phyloP scores from a whole-genome alignment of 2,888 invertebrate genomes.

The Eledone cirrhosa region DNA sequence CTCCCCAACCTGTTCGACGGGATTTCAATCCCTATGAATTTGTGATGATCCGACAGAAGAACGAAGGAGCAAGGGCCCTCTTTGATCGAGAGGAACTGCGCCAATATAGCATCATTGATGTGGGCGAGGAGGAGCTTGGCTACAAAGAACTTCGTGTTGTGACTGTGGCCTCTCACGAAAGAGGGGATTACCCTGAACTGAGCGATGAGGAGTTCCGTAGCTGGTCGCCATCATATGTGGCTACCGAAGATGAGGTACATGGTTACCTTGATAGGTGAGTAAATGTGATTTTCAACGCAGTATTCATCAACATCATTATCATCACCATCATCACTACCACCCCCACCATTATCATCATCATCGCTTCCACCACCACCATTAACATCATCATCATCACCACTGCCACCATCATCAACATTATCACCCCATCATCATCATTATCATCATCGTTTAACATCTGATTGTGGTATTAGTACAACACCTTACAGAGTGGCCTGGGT shows the following conservation, averaged over 20 bases:
- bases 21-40: constrained; percentile 51
- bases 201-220: neutral
- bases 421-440: too few relatives aligned
- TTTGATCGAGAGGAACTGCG: constrained; percentile 59
- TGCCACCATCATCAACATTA: too few relatives aligned
- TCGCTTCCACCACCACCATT: too few relatives aligned
- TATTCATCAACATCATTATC: too few relatives aligned
- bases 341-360: too few relatives aligned
- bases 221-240: constrained; percentile 7
- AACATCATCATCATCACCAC: too few relatives aligned
- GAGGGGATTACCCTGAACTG: constrained; percentile 1
- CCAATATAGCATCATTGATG: constrained; percentile 51
- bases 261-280: constrained; percentile 6
- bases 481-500: too few relatives aligned
- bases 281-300: too few relatives aligned
- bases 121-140: constrained; percentile 50
- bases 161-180: constrained; percentile 40
- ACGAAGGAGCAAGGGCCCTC: constrained; percentile 50
- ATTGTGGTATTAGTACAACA: too few relatives aligned
- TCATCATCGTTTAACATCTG: too few relatives aligned
- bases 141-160: constrained; percentile 47
- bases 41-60: constrained; percentile 48
- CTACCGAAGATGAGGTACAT: neutral
- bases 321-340: too few relatives aligned
- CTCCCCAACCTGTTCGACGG: constrained; percentile 36